Evolutionary conservation across 2,113 vertebrate genomes (phyloP).

Genomic region (Halcyon malimbica): DNA sequence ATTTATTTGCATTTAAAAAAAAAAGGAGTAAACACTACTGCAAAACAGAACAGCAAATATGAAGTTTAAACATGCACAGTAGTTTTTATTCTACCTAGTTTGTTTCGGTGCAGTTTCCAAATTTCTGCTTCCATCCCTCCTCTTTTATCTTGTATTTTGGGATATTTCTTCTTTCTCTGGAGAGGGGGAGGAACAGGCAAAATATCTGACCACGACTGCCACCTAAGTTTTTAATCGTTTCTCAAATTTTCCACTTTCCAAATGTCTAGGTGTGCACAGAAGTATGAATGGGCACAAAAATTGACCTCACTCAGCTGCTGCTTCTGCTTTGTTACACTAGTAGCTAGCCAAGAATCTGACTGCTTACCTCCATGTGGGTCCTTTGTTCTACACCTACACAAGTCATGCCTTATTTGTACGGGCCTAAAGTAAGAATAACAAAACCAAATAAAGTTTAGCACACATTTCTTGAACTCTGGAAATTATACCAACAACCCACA

Average conservation of each 20-base stretch:
- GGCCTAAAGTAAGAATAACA: slow-evolving; percentile 4
- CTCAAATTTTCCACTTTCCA: neutral
- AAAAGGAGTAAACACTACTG: neutral
- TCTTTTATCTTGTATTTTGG: neutral
- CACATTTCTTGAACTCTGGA: neutral
- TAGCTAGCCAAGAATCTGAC: slow-evolving; percentile 7
- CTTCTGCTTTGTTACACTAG: neutral
- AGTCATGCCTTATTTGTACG: slow-evolving; percentile 5
- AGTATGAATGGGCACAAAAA: neutral
- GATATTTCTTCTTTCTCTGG: neutral
- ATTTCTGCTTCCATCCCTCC: neutral
- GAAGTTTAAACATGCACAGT: neutral
- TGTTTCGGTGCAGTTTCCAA: neutral
- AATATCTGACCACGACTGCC: neutral
- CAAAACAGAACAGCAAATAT: neutral
- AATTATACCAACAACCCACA: neutral
- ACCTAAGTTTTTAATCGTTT: neutral
- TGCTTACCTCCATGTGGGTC: neutral
- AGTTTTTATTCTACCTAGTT: neutral
- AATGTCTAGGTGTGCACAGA: neutral
- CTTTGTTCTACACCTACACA: slow-evolving; percentile 36
- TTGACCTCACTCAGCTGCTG: neutral
- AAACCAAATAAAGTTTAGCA: neutral
- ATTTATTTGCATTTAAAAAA: neutral
- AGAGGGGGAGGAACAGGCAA: neutral